Conservation (phyloP, 2,113 vertebrate genomes). For the Elephas maximus region DNA sequence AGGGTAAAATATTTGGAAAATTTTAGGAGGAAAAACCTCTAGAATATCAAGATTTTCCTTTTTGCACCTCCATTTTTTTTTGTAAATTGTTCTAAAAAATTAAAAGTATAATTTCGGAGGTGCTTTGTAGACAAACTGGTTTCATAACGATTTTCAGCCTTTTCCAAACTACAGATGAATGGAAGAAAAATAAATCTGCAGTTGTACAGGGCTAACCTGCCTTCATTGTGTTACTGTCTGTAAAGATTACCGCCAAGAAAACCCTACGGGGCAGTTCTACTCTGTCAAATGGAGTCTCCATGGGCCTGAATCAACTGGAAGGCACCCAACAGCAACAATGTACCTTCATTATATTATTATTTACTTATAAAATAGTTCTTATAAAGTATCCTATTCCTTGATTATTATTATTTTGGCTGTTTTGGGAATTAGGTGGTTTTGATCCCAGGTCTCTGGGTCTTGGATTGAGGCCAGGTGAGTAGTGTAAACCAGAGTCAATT, state of each 20-base stretch:
- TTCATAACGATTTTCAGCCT: background rate
- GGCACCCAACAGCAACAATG: background rate
- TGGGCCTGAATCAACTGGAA: background rate
- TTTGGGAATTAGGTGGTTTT: background rate
- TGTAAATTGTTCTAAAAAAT: slow-evolving; percentile 24
- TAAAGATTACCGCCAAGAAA: background rate
- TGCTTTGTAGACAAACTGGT: slow-evolving; percentile 25
- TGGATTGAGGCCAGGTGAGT: background rate
- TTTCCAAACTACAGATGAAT: background rate
- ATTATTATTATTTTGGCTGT: background rate
- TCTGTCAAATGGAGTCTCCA: background rate
- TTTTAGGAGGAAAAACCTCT: background rate
- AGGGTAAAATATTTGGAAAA: slow-evolving; percentile 10
- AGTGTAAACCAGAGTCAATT: no score
- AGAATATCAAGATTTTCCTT: background rate
- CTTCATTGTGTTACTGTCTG: background rate
- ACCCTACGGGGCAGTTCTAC: no score
- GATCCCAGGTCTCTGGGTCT: background rate
- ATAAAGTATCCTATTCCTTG: background rate
- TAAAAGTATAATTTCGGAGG: slow-evolving; percentile 7
- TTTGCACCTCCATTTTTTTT: slow-evolving; percentile 33
- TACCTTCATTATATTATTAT: background rate
- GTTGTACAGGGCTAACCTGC: background rate
- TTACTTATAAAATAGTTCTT: background rate
- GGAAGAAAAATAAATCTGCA: slow-evolving; percentile 59